Evolutionary conservation across 1,140 invertebrate genomes (phyloP), one percentile per base, ranked within the genome.

Genomic region (Drosophila teissieri): DNA sequence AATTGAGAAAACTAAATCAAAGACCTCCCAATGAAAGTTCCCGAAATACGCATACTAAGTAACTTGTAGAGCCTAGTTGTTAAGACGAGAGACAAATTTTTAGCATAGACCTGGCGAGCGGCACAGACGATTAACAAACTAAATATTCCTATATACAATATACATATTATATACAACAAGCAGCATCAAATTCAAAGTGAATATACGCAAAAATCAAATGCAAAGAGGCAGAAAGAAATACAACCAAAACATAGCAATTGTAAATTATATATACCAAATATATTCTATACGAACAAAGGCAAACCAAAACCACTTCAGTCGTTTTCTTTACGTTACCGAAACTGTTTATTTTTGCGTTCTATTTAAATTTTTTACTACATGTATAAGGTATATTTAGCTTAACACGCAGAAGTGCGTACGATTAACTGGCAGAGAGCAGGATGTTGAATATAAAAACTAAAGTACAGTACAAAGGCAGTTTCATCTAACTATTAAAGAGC

Each of bases 101-200:
- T 72, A 58, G 58, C 11, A 57, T 62, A 67, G 44, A 76, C 76
- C 49, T 61, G 40, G 36, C 48, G 73, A 64, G 51, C 39, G 44
- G 72, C 79, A 68, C 61, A 77, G 60, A 79, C 72, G 83, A 77
- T 89, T 88, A 88, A 89, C 83, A 88, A 80, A 84, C 78, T 88
- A 89, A 89, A 84, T 89, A 89, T 89, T 89, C 84, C 84, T 89
- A 89, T 89, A 89, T 89, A 88, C 83, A 88, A 83, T 77, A 77
- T 76, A 78, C 67, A 77, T 69, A 83, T 62, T 68, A 79, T 72
- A 79, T 62, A 79, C 67, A 70, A 69, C 19, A 69, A 68, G 64
- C 67, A 69, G 67, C 68, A 72, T 72, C 44, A 72, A 72, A 72
- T 65, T 65, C 60, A 64, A 65, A 65, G 44, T 46, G 68, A 22